Percentiles rank a stretch among this genome's conserved stretches.
Conservation (phyloP, 2,888 invertebrate genomes). For the Morinoia aosen region DNA sequence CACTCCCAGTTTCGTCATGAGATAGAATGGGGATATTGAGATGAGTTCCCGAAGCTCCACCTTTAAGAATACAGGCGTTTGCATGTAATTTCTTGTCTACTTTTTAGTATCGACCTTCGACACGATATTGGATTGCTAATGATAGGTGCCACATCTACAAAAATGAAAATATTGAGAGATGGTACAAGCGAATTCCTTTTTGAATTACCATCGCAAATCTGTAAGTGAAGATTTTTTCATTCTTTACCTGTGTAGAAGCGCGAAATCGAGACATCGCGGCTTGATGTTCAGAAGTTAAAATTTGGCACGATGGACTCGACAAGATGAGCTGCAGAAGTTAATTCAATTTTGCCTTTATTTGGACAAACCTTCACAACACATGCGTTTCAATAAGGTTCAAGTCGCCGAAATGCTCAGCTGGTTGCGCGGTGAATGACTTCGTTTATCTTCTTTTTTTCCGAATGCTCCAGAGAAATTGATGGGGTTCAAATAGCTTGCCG, state of each 20-base stretch:
- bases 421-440: not conserved
- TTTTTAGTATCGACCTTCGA: not conserved
- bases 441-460: not conserved
- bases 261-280: not conserved
- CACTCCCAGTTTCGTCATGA: conserved; percentile 41
- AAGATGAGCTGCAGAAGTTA: not conserved
- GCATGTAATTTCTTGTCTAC: conserved; percentile 7
- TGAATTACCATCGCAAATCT: not conserved
- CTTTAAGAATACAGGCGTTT: not conserved
- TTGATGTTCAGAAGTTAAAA: not conserved
- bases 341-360: not conserved
- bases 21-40: conserved; percentile 29
- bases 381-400: not conserved
- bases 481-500: conserved; percentile 18
- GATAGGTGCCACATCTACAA: not conserved
- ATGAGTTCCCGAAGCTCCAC: not conserved
- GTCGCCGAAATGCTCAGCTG: not conserved
- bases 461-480: conserved; percentile 7
- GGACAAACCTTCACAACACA: not conserved
- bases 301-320: not conserved
- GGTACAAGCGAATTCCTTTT: not conserved
- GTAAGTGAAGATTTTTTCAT: not conserved
- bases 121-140: not conserved
- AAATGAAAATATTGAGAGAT: not conserved
- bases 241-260: not conserved